Base-by-base conservation (phyloP, 2,888 invertebrate genomes). In the Stegana nigrithorax region DNA sequence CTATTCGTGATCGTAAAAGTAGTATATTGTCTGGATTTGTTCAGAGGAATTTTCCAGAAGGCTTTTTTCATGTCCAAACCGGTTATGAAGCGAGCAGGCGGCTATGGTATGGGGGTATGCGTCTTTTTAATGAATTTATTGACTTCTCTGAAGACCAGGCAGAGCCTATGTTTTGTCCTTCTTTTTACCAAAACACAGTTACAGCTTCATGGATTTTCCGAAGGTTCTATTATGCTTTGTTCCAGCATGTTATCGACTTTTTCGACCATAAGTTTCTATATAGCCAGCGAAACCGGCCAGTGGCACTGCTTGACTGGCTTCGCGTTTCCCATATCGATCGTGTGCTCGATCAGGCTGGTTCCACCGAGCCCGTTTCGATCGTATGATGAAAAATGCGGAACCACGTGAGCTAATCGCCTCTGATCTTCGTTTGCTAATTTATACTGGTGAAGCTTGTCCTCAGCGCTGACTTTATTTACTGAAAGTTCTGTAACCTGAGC, bases 151-250 rank as follows among this genome's bases (percentile, higher is more conserved):
- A n/a, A n/a, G n/a, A n/a, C n/a, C n/a, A n/a, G n/a, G n/a, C n/a
- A n/a, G n/a, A n/a, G n/a, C n/a, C n/a, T n/a, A n/a, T n/a, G n/a
- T n/a, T n/a, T n/a, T n/a, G n/a, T n/a, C n/a, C 66, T 74, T 39
- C 78, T 77, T 14, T 56, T 55, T 1, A 74, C 69, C 53, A 78
- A 64, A 0, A 75, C 68, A 2, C 74, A 67, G 1, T 76, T 75
- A 2, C 70, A 73, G 5, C 70, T 67, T 77, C 80, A 78, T 0
- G 69, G 21, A 27, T 79, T 78, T 4, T 63, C 59, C 1, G 71
- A 73, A 10, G 66, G 70, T 39, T 80, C 77, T 0, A 81, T 69
- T 0, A 82, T 65, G 10, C 17, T 17, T 4, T 14, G 14, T n/a
- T 5, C 39, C 4, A 39, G n/a, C 39, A 39, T 39, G 5, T n/a